Evolutionary conservation across 2,888 invertebrate species (phyloP).

Genomic region (Leucoma salicis): DNA sequence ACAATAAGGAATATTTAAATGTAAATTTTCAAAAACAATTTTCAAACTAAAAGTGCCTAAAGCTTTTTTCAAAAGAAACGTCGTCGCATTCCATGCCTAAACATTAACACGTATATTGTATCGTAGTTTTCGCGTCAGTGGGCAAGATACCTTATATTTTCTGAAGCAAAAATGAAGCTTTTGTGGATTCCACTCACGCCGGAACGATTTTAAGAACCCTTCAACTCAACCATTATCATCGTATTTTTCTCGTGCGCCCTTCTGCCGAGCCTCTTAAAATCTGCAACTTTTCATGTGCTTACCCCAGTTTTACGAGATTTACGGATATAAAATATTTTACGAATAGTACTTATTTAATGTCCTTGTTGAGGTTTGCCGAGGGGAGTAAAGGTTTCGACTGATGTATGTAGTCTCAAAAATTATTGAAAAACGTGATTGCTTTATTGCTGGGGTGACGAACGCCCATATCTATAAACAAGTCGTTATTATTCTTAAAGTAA

Average conservation of each 20-base stretch:
- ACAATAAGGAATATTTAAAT: too few relatives aligned
- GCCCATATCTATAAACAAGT: too few relatives aligned
- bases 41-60: too few relatives aligned
- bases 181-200: slow-evolving; percentile 53
- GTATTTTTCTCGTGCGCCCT: slow-evolving; percentile 51
- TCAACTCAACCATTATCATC: slow-evolving; percentile 52
- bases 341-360: too few relatives aligned
- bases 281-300: slow-evolving; percentile 17
- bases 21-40: too few relatives aligned
- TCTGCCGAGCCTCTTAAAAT: slow-evolving; percentile 29
- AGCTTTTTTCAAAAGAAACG: too few relatives aligned
- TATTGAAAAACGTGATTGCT: too few relatives aligned
- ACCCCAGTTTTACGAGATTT: slow-evolving; percentile 11
- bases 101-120: slow-evolving; percentile 26
- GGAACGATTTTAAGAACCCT: slow-evolving; percentile 54
- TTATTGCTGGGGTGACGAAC: too few relatives aligned
- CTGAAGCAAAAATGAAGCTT: slow-evolving; percentile 35
- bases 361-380: too few relatives aligned
- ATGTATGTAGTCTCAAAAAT: too few relatives aligned
- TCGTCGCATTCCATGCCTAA: not conserved
- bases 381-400: too few relatives aligned
- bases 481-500: too few relatives aligned
- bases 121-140: slow-evolving; percentile 12
- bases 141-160: slow-evolving; percentile 16
- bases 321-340: slow-evolving; percentile 9